Evolutionary conservation across 2,888 invertebrate genomes (phyloP).

Genomic region (Liposcelis brunnea): DNA sequence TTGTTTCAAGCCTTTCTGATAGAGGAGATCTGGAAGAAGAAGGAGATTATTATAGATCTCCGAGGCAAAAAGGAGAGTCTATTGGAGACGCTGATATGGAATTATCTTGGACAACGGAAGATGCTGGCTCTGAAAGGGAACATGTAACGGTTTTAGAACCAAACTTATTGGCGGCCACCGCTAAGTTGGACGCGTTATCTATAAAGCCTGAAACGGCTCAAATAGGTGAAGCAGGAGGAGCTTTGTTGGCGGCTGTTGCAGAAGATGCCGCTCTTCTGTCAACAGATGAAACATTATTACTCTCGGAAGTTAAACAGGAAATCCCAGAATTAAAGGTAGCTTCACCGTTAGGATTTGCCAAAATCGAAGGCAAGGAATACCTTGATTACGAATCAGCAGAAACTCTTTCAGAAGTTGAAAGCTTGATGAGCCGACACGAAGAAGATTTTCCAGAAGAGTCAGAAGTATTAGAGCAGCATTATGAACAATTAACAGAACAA

Average conservation of each 20-base stretch:
- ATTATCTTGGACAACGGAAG: conserved; percentile 6
- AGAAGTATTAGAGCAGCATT: conserved; percentile 4
- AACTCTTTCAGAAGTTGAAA: conserved; percentile 14
- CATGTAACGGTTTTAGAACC: not conserved
- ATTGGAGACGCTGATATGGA: conserved; percentile 8
- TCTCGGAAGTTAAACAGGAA: conserved; percentile 2
- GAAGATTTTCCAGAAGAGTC: not conserved
- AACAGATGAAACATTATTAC: conserved; percentile 6
- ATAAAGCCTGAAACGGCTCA: not conserved
- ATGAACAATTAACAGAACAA: conserved; percentile 10
- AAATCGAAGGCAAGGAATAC: conserved; percentile 9
- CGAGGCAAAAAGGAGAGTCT: conserved; percentile 4
- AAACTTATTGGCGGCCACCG: not conserved
- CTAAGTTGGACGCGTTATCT: not conserved
- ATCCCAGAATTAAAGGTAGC: conserved; percentile 1
- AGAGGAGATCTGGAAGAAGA: not conserved
- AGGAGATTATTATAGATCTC: not conserved
- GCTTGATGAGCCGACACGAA: conserved; percentile 8
- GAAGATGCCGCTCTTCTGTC: conserved; percentile 8
- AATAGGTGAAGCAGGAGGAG: not conserved
- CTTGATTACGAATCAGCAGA: conserved; percentile 12
- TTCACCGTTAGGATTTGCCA: conserved; percentile 5
- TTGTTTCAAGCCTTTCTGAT: conserved; percentile 13
- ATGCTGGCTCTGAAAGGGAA: not conserved
- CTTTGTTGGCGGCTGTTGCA: conserved; percentile 2